Conservation (phyloP, 2,113 vertebrate species). For the Mobula birostris region DNA sequence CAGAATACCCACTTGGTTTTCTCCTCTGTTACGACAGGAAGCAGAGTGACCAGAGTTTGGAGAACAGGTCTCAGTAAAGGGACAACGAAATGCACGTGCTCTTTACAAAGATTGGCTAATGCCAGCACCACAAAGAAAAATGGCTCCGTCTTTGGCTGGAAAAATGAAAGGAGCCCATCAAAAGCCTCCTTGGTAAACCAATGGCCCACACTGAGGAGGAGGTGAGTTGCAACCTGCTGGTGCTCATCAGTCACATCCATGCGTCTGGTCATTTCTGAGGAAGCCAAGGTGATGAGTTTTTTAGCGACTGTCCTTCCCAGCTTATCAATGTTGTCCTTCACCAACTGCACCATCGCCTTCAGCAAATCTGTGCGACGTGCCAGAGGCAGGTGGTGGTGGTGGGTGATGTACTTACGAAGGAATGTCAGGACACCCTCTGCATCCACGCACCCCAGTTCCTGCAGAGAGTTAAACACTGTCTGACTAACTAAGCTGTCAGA, state of each 20-base stretch:
- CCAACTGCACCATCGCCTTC: slow-evolving; percentile 72
- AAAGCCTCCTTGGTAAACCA: slow-evolving; percentile 80
- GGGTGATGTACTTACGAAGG: slow-evolving; percentile 76
- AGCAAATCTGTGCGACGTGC: slow-evolving; percentile 73
- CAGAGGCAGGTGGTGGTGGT: slow-evolving; percentile 73
- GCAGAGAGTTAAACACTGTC: slow-evolving; percentile 54
- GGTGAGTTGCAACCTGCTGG: slow-evolving; percentile 78
- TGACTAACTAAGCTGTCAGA: neutral
- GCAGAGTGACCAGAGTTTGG: slow-evolving; percentile 84
- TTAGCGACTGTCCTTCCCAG: slow-evolving; percentile 64
- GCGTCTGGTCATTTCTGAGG: slow-evolving; percentile 80
- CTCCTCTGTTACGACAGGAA: slow-evolving; percentile 76
- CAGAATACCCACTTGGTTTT: slow-evolving; percentile 62
- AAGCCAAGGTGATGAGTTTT: slow-evolving; percentile 72
- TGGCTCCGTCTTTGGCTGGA: slow-evolving; percentile 77
- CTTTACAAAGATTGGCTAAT: slow-evolving; percentile 69
- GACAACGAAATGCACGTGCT: slow-evolving; percentile 86
- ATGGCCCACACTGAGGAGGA: slow-evolving; percentile 77
- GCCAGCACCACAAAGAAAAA: slow-evolving; percentile 80
- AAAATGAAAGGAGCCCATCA: slow-evolving; percentile 81
- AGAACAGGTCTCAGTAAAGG: slow-evolving; percentile 84
- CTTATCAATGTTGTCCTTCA: slow-evolving; percentile 57
- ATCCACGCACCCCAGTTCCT: slow-evolving; percentile 67
- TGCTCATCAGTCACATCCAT: slow-evolving; percentile 79
- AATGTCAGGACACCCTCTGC: slow-evolving; percentile 64